Base-by-base conservation (phyloP, 1,140 invertebrate genomes). In the Samia ricini region DNA sequence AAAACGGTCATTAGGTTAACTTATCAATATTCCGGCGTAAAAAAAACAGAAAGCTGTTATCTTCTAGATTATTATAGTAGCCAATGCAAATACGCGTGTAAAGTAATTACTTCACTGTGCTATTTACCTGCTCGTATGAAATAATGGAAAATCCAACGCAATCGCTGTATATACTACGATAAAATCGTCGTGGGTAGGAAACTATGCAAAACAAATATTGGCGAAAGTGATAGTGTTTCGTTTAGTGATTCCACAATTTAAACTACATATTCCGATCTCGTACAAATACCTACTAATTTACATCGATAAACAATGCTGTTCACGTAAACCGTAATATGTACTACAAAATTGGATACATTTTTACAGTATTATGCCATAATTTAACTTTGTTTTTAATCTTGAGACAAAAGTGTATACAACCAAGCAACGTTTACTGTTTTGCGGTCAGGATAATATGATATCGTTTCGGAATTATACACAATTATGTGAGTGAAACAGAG, bases 401-500 rank as follows among this genome's bases (percentile, higher is more conserved):
- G 26, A 26, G 26, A 4, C 3, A 42, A 3, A 15, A 42, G 4
- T 42, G 12, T 42, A 42, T 0, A 10, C n/a, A 5, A 36, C n/a
- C 10, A 42, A 42, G 3, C 10, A 42, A 5, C n/a, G 33, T 42
- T 42, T 42, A 52, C 22, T 52, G 51, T 57, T 36, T 24, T 57
- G 56, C 56, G 56, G 56, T 36, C 33, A 19, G 18, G 19, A 29
- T 57, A 57, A 57, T 29, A 20, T 42, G 19, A 59, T 59, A 59
- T 49, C 29, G 36, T 57, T 19, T 29, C 51, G 54, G 56, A 54
- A 59, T 42, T 50, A 36, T 21, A 51, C 50, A 19, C 64, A 68
- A 70, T 74, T 72, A 69, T 74, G 54, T 29, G 24, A 60, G 71
- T 70, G 77, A 83, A 84, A 79, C 81, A 86, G 80, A 79, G 79